A percentile compares a stretch with the other conserved stretches of the same genome.
Conservation (phyloP, 2,797 vertebrate genomes). For the Botia kubotai region DNA sequence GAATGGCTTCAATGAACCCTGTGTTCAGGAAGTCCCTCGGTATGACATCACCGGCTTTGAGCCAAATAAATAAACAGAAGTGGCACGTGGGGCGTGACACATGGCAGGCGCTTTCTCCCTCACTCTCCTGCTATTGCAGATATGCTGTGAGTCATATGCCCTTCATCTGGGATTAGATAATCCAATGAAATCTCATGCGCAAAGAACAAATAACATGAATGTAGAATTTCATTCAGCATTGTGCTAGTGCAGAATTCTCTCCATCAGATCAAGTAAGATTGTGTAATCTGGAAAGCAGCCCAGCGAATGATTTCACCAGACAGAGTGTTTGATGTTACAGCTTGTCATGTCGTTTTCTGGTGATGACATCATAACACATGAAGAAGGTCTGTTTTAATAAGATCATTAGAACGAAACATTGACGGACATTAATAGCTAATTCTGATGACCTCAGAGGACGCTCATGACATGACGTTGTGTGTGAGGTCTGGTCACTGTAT, state of each 20-base stretch:
- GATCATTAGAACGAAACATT: background rate
- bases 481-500: background rate
- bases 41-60: constrained; percentile 74
- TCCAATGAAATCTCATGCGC: constrained; percentile 61
- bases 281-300: background rate
- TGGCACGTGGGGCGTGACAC: constrained; percentile 62
- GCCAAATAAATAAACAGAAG: constrained; percentile 58
- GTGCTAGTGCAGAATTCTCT: constrained; percentile 1
- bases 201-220: constrained; percentile 61
- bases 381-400: constrained; percentile 11
- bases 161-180: constrained; percentile 70
- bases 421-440: constrained; percentile 3
- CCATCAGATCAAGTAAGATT: background rate
- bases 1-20: constrained; percentile 75
- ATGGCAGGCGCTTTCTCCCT: constrained; percentile 32
- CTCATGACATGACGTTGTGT: background rate
- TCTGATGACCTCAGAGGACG: background rate
- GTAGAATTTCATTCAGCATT: constrained; percentile 51
- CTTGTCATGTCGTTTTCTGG: background rate
- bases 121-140: constrained; percentile 62
- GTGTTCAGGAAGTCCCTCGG: constrained; percentile 79
- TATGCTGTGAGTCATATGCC: constrained; percentile 74
- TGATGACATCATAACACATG: background rate
- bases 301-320: background rate
- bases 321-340: constrained; percentile 21